Percentiles rank a stretch among this genome's conserved stretches.
phyloP scores from a whole-genome alignment of 2,797 vertebrate species.

The Pseudochromis fuscus region DNA sequence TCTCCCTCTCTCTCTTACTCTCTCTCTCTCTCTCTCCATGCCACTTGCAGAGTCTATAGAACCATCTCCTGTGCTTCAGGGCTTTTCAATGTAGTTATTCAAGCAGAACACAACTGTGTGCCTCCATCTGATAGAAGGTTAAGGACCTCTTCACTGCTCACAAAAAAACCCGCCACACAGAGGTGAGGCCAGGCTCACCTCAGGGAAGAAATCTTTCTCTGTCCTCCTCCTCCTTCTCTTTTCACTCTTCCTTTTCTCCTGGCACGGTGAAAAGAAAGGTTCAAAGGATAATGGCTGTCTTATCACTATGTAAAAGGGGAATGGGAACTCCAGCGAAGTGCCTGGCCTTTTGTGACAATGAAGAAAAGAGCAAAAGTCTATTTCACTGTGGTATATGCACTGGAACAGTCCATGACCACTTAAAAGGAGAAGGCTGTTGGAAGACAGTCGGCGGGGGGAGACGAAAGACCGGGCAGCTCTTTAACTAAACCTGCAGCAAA shows the following conservation, averaged over 20 bases:
- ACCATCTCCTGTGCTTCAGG: slow-evolving; percentile 83
- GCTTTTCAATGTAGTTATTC: slow-evolving; percentile 88
- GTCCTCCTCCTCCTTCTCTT: slow-evolving; percentile 80
- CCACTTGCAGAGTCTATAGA: slow-evolving; percentile 82
- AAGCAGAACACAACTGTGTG: slow-evolving; percentile 85
- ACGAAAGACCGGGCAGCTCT: slow-evolving; percentile 60
- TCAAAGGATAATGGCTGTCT: slow-evolving; percentile 87
- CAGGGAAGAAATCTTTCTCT: slow-evolving; percentile 85
- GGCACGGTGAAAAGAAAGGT: slow-evolving; percentile 82
- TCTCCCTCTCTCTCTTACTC: slow-evolving; percentile 10
- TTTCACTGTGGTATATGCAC: slow-evolving; percentile 76
- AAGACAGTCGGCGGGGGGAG: slow-evolving; percentile 68
- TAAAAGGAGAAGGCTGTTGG: slow-evolving; percentile 69
- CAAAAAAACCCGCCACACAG: slow-evolving; percentile 82
- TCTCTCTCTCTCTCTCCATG: slow-evolving; percentile 59
- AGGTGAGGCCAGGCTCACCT: slow-evolving; percentile 83
- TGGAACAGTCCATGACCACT: slow-evolving; percentile 78
- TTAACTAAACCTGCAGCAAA: slow-evolving; percentile 76
- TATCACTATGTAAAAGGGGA: slow-evolving; percentile 87
- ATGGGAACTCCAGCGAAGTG: slow-evolving; percentile 83
- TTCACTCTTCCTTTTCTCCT: slow-evolving; percentile 82
- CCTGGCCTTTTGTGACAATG: slow-evolving; percentile 85
- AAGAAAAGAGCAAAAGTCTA: slow-evolving; percentile 85
- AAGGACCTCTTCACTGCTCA: slow-evolving; percentile 87
- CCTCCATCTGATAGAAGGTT: slow-evolving; percentile 89